phyloP scores from a whole-genome alignment of 2,888 invertebrate genomes.

The Clepsis dumicolana region DNA sequence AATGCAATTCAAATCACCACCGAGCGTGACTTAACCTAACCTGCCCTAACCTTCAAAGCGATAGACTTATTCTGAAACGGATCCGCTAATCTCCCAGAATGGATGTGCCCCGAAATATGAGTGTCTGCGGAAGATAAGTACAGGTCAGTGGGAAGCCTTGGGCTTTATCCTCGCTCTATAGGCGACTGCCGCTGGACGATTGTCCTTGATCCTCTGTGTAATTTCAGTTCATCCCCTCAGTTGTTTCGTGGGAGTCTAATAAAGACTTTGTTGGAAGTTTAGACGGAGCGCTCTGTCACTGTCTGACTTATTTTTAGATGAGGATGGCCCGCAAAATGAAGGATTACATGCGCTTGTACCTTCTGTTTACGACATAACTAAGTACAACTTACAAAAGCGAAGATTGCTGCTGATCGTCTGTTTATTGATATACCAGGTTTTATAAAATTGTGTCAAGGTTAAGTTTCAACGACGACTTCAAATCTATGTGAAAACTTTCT shows the following conservation, averaged over 20 bases:
- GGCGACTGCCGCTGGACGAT: constrained; percentile 28
- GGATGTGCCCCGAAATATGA: constrained; percentile 58
- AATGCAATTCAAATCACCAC: constrained; percentile 4
- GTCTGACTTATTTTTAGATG: constrained; percentile 35
- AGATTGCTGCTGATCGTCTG: not conserved
- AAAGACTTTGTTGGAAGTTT: constrained; percentile 25
- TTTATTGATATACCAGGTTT: not conserved
- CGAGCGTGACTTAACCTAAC: not conserved
- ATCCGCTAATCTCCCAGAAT: constrained; percentile 37
- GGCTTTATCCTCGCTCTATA: constrained; percentile 33
- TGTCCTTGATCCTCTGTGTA: constrained; percentile 31
- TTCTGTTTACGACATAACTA: not conserved
- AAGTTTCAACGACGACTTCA: constrained; percentile 9
- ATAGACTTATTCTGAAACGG: constrained; percentile 13
- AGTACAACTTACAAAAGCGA: not conserved
- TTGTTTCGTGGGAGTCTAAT: constrained; percentile 14
- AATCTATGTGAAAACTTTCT: constrained; percentile 41
- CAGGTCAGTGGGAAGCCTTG: constrained; percentile 50
- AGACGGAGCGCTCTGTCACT: constrained; percentile 26
- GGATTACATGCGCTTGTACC: constrained; percentile 19
- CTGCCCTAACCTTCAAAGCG: constrained; percentile 7
- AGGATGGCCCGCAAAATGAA: constrained; percentile 26
- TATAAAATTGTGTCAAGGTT: not conserved
- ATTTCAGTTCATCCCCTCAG: constrained; percentile 13
- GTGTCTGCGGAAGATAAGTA: constrained; percentile 62